Evolutionary conservation across 2,888 invertebrate genomes (phyloP).

Genomic region (Habroteleia sp.): DNA sequence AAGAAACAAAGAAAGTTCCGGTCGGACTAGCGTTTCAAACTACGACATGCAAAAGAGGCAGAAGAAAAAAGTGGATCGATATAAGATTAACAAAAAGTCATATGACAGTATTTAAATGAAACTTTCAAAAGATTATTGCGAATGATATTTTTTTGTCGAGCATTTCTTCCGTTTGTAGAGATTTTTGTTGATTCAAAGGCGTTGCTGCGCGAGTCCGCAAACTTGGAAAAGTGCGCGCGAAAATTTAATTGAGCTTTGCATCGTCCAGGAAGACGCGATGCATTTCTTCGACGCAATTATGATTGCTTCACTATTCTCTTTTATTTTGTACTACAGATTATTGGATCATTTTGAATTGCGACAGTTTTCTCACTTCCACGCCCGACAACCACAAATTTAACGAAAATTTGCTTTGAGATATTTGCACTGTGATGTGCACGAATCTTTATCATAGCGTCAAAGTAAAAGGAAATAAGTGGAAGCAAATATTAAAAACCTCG

Average conservation of each 20-base stretch:
- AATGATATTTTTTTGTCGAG: slow-evolving; percentile 31
- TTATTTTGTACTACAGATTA: slow-evolving; percentile 7
- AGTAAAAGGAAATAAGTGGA: too few relatives aligned
- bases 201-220: slow-evolving; percentile 11
- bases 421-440: too few relatives aligned
- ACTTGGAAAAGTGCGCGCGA: slow-evolving; percentile 35
- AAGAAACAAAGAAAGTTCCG: slow-evolving; percentile 6
- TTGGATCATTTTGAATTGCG: slow-evolving; percentile 30
- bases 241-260: slow-evolving; percentile 62
- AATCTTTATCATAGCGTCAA: too few relatives aligned
- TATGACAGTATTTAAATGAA: slow-evolving; percentile 27
- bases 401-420: too few relatives aligned
- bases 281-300: slow-evolving; percentile 30
- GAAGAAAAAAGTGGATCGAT: neutral
- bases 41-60: too few relatives aligned
- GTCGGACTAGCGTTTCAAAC: slow-evolving; percentile 14
- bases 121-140: slow-evolving; percentile 28
- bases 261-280: slow-evolving; percentile 30
- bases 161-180: slow-evolving; percentile 16
- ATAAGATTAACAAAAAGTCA: too few relatives aligned
- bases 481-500: too few relatives aligned
- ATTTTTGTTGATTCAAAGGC: slow-evolving; percentile 24
- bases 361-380: neutral
- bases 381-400: too few relatives aligned
- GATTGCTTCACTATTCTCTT: slow-evolving; percentile 29